Base-by-base conservation (phyloP, 2,888 invertebrate genomes). In the Hirtodrosophila histrioides region DNA sequence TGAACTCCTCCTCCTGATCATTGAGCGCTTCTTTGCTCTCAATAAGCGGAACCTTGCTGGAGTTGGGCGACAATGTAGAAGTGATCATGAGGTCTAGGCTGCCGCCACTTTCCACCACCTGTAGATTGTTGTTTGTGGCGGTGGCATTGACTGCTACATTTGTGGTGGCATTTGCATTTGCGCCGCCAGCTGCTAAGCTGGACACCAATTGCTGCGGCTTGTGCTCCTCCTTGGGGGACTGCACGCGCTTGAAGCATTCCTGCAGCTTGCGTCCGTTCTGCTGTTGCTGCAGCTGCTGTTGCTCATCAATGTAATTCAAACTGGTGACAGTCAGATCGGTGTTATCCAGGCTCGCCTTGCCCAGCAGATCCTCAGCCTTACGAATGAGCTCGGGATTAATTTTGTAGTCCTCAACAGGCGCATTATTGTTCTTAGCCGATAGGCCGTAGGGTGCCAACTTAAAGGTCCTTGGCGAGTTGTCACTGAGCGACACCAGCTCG, bases 11-110 rank as follows among this genome's bases (percentile, higher is more conserved):
- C 6, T 84, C 27, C 86, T 86, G 51, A 3, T 92, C 91, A 27
- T 90, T 90, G 3, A 88, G 78, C 17, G 88, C 79, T 39, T 89
- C 90, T 66, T 92, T 91, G 51, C 90, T 89, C 36, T 91, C 92
- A 62, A 95, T 93, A 36, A 95, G 91, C n/a, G 95, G 95, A 57
- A 94, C 94, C 1, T 94, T 95, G 90, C 95, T 95, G 0, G 95
- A 95, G 90, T 94, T 94, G 3, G 94, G 94, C 4, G 95, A 94
- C 54, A 95, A 77, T 2, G 92, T 91, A 6, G 89, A 82, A 69
- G 92, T 92, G 23, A 93, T 91, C 91, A 92, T 92, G 45, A 91
- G 85, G 35, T 92, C 92, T 65, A 93, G 74, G 50, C 92, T 92
- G 17, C 89, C 89, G 3, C 90, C 92, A 66, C 92, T 93, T 71